These are phyloP conservation scores for Archips xylosteana DNA, from an alignment of 2,888 invertebrate genomes.

Conservation along the genomic window DNA sequence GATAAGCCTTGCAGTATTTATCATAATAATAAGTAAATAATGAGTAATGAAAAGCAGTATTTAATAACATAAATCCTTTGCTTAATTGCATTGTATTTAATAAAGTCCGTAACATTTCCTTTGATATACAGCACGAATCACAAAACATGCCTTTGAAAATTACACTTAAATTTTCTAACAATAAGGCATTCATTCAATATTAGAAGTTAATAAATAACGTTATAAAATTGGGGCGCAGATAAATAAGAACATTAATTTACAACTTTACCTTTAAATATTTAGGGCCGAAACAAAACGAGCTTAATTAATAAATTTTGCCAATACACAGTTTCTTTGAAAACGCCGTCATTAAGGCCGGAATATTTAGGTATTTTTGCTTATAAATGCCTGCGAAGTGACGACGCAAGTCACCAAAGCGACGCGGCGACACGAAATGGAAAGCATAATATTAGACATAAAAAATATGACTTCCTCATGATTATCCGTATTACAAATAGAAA, in stretches of 20 bases:
- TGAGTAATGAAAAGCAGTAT: not conserved
- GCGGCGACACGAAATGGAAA: not conserved
- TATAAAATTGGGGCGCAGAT: constrained; percentile 25
- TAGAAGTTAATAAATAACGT: constrained; percentile 36
- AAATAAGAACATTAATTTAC: constrained; percentile 44
- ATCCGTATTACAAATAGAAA: not conserved
- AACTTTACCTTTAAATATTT: constrained; percentile 42
- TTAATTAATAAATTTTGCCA: constrained; percentile 71
- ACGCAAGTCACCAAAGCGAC: constrained; percentile 46
- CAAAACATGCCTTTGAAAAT: constrained; percentile 20
- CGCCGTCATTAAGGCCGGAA: constrained; percentile 56
- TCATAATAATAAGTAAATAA: not conserved
- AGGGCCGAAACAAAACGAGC: constrained; percentile 48
- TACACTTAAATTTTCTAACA: constrained; percentile 27
- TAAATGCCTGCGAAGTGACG: constrained; percentile 53
- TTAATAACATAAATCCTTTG: not conserved
- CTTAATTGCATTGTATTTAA: constrained; percentile 24
- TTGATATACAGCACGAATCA: constrained; percentile 18
- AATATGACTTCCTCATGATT: not conserved
- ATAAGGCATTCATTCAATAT: constrained; percentile 37
- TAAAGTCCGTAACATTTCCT: constrained; percentile 19
- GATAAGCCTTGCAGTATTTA: not conserved
- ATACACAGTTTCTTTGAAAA: constrained; percentile 71
- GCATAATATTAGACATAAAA: not conserved
- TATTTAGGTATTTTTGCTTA: constrained; percentile 64